Conservation (phyloP, 2,113 vertebrate genomes). For the Theropithecus gelada region DNA sequence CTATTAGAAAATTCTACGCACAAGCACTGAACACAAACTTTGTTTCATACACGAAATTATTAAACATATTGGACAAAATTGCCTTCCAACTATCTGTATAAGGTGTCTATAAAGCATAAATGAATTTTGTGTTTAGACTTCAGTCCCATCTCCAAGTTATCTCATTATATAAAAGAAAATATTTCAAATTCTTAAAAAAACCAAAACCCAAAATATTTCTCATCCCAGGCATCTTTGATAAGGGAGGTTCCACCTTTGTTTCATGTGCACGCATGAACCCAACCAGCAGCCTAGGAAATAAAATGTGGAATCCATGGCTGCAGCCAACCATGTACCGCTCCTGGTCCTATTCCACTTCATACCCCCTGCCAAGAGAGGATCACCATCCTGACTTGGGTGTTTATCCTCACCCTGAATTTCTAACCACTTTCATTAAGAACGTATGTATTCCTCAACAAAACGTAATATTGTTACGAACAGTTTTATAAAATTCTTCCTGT, state of each 20-base stretch:
- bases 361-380: accelerated
- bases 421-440: accelerated
- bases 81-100: neutral
- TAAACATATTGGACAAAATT: neutral
- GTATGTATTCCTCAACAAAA: neutral
- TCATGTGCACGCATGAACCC: neutral
- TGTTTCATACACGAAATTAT: neutral
- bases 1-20: neutral
- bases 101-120: neutral
- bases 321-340: accelerated
- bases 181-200: neutral
- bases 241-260: neutral
- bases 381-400: accelerated
- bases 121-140: neutral
- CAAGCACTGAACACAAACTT: neutral
- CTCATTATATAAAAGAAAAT: neutral
- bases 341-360: too few relatives aligned
- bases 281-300: neutral
- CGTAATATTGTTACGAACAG: neutral
- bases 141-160: neutral
- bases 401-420: neutral
- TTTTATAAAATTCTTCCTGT: neutral
- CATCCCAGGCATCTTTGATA: neutral
- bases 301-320: accelerated
- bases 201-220: neutral